phyloP scores from a whole-genome alignment of 2,113 vertebrate genomes.

The Melierax canorus region DNA sequence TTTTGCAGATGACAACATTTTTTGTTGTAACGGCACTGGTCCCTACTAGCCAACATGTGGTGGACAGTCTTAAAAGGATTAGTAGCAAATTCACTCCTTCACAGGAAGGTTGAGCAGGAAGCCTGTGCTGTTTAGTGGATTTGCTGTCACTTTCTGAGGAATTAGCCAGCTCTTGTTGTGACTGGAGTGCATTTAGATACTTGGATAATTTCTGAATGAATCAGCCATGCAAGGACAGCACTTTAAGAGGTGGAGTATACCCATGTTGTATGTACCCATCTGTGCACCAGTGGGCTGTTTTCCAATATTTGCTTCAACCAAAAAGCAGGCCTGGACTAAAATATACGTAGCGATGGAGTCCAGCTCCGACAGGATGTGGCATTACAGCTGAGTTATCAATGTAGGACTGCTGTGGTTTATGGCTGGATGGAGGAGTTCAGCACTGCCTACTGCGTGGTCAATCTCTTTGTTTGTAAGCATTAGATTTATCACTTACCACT shows the following conservation, averaged over 20 bases:
- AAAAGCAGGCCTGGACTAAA: background rate
- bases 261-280: background rate
- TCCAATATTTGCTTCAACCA: background rate
- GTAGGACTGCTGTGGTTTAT: background rate
- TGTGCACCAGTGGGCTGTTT: background rate
- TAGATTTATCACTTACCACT: background rate
- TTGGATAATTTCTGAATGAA: constrained; percentile 45
- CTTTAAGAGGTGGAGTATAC: background rate
- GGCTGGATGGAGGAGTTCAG: background rate
- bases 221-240: background rate
- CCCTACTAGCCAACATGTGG: background rate
- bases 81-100: background rate
- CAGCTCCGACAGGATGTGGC: background rate
- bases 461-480: background rate
- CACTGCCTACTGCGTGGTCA: background rate
- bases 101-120: background rate
- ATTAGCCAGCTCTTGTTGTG: background rate
- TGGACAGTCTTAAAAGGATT: background rate
- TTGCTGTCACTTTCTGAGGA: constrained; percentile 15
- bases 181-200: background rate
- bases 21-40: background rate
- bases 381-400: background rate
- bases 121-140: background rate
- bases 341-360: background rate
- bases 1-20: background rate